These are phyloP conservation scores for Teleogryllus occipitalis DNA, from an alignment of 1,140 invertebrate genomes.

Conservation along the genomic window DNA sequence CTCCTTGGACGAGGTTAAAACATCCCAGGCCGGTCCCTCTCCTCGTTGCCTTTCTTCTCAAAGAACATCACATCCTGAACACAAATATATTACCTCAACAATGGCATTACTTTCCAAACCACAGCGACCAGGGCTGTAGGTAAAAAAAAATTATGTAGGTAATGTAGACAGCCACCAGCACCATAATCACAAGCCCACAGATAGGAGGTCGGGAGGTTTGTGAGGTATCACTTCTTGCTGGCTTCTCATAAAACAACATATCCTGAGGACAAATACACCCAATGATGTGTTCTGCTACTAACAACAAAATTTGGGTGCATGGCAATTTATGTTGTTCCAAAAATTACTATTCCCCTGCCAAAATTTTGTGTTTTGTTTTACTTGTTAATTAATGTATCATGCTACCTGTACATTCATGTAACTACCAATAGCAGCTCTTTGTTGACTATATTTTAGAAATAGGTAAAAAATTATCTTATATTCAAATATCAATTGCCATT, in stretches of 20 bases:
- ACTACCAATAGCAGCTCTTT: too few species aligned
- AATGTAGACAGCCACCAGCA: not conserved
- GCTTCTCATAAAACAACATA: constrained; percentile 25
- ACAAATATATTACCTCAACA: constrained; percentile 25
- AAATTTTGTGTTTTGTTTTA: too few species aligned
- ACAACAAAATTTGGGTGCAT: too few species aligned
- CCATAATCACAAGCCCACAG: not conserved
- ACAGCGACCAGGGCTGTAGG: not conserved
- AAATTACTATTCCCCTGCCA: too few species aligned
- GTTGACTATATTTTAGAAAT: too few species aligned
- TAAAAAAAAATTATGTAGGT: not conserved
- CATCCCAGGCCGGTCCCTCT: constrained; percentile 37
- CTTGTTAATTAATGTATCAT: too few species aligned
- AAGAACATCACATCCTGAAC: constrained; percentile 71
- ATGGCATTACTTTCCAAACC: not conserved
- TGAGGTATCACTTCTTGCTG: constrained; percentile 23
- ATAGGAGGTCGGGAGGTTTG: not conserved
- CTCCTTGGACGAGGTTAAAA: constrained; percentile 26
- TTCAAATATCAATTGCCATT: too few species aligned
- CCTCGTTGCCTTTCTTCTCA: constrained; percentile 41
- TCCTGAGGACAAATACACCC: constrained; percentile 27
- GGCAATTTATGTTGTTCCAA: too few species aligned
- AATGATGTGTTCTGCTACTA: not conserved
- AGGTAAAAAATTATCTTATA: too few species aligned
- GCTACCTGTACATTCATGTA: too few species aligned